Evolutionary conservation across 37 sponge, comb jelly and placozoan genomes (phyloP), one percentile per base, ranked within the genome.

Genomic region (Petrosia ficiformis): DNA sequence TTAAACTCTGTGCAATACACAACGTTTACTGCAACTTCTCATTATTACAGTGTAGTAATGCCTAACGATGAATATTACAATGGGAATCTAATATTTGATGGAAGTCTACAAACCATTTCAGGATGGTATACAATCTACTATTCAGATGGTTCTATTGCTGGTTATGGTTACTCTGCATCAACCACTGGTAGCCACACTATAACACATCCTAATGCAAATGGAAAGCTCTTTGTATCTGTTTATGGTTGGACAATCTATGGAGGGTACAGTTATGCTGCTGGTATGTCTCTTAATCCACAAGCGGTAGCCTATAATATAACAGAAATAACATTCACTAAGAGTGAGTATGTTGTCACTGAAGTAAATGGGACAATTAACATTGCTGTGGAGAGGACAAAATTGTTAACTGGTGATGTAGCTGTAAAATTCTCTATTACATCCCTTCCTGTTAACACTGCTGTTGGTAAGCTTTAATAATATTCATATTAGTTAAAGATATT

Each of bases 81-180:
- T 42, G 28, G n/a, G 25, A 41, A 30, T 11, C 22, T 72, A 8
- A 16, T 39, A 5, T 34, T 72, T 41, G 26, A 72, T 24, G 73
- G 73, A 4, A 34, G 4, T 30, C 4, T 31, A 22, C 25, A 43
- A 30, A 44, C 41, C 56, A 43, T 42, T 24, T 16, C 41, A 30
- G 41, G 44, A 8, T 35, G 5, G 29, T 40, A n/a, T n/a, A 34
- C n/a, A 22, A 72, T 72, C 10, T 44, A 11, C 19, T 24, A 39
- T 31, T 43, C 24, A 5, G 52, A 72, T 3, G 73, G 44, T 24
- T 16, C 41, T 6, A 29, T 72, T 22, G 52, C 43, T 41, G 73
- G 73, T 11, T 72, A 72, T 72, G 73, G 73, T 22, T 72, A 44
- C 56, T 43, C 28, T 43, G 44, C 25, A 22, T n/a, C 73, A 41